phyloP scores from a whole-genome alignment of 2,888 invertebrate species.

The Actias luna region DNA sequence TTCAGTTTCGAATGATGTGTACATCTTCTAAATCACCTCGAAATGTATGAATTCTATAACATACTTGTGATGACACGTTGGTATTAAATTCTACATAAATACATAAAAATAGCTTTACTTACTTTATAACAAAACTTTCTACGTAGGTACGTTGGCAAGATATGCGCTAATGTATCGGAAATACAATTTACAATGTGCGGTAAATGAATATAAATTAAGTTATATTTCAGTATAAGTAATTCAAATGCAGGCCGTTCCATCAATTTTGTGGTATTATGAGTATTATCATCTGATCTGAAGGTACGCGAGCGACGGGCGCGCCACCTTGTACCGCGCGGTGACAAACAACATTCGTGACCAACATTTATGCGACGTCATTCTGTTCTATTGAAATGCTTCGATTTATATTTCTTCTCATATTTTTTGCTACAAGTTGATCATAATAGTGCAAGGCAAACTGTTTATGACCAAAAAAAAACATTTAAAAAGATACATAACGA shows the following conservation, averaged over 20 bases:
- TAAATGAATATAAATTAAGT: constrained; percentile 30
- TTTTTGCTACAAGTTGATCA: constrained; percentile 53
- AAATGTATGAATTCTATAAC: too few species aligned
- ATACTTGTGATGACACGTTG: too few species aligned
- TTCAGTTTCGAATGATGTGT: too few species aligned
- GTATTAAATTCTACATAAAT: too few species aligned
- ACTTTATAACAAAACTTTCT: too few species aligned
- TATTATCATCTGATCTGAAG: constrained; percentile 60
- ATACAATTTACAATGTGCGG: neutral
- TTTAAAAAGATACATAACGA: neutral
- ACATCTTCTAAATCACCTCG: too few species aligned
- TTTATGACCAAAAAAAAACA: neutral
- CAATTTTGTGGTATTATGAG: constrained; percentile 55
- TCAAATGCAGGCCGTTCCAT: constrained; percentile 42
- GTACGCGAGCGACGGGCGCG: constrained; percentile 30
- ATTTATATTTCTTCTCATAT: constrained; percentile 61
- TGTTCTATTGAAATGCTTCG: constrained; percentile 76
- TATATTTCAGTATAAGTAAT: constrained; percentile 59
- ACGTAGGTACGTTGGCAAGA: too few species aligned
- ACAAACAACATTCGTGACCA: constrained; percentile 75
- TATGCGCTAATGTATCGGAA: neutral
- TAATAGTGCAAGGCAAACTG: neutral
- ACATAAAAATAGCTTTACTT: too few species aligned
- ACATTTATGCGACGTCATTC: constrained; percentile 77
- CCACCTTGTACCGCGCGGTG: constrained; percentile 59